Evolutionary conservation across 2,888 invertebrate genomes (phyloP), one percentile per base, ranked within the genome.

Genomic region (Clunio marinus): DNA sequence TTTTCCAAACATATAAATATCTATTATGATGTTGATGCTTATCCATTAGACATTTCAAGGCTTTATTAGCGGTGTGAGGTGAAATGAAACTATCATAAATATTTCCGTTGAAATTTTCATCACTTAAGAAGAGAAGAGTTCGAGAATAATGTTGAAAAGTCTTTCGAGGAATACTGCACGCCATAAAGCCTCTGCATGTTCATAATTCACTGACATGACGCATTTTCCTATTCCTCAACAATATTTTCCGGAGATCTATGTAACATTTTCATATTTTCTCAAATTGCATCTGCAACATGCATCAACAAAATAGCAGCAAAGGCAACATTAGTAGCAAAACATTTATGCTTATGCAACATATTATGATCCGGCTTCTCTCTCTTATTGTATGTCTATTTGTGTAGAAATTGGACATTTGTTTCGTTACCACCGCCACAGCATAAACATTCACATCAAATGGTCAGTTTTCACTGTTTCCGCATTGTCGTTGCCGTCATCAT

Each of bases 1-100:
- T 17, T 66, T 17, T 59, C 32, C 32, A 24, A 32, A 59, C 35
- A 28, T 51, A 55, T 15, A 17, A 55, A 66, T 66, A 66, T 55
- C 51, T 66, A 66, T 66, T 66, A 65, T 65, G 46, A 28, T 58
- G 58, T 41, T 65, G 65, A 41, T 65, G 37, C n/a, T 28, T 28
- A 24, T 22, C 17, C 66, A 55, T 57, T 57, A 57, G 57, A 45
- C 45, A 57, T 10, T 63, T 45, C n/a, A n/a, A n/a, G n/a, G n/a
- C n/a, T n/a, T n/a, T n/a, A n/a, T n/a, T n/a, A n/a, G n/a, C n/a
- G n/a, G n/a, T n/a, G n/a, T n/a, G n/a, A n/a, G n/a, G 24, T 32
- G 8, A 60, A 60, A 60, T 66, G 55, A 55, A 66, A 66, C 51
- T 66, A 66, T 66, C 66, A 66, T 66, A 66, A 66, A 66, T 66